Conservation (phyloP, 2,113 vertebrate genomes). For the Bettongia penicillata region DNA sequence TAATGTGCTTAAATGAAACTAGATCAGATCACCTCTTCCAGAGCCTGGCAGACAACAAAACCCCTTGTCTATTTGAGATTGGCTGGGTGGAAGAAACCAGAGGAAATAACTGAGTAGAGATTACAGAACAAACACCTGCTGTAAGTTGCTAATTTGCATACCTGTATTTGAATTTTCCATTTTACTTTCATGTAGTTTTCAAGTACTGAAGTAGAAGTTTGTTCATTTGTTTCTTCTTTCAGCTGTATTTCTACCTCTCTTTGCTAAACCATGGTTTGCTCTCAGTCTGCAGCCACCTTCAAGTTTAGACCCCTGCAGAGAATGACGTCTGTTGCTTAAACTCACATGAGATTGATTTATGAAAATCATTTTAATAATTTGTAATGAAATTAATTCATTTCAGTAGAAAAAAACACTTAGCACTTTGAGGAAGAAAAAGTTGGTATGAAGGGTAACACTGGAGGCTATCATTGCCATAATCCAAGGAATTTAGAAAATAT, state of each 20-base stretch:
- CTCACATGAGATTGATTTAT: background rate
- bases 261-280: background rate
- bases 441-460: background rate
- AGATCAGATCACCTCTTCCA: constrained; percentile 51
- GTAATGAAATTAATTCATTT: background rate
- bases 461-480: background rate
- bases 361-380: background rate
- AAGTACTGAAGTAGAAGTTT: constrained; percentile 7
- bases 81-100: background rate
- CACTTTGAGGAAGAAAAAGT: background rate
- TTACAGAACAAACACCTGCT: constrained; percentile 34
- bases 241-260: background rate
- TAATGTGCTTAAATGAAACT: constrained; percentile 53
- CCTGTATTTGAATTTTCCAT: background rate
- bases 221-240: constrained; percentile 19
- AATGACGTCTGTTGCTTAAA: background rate
- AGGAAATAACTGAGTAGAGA: constrained; percentile 37
- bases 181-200: constrained; percentile 34
- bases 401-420: background rate
- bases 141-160: constrained; percentile 68
- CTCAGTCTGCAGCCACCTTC: background rate
- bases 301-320: background rate
- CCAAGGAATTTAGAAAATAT: background rate
- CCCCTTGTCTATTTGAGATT: constrained; percentile 11
- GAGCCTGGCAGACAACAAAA: constrained; percentile 51